These are phyloP conservation scores for Camelus bactrianus DNA, from an alignment of 2,113 vertebrate species.

Conservation along the genomic window DNA sequence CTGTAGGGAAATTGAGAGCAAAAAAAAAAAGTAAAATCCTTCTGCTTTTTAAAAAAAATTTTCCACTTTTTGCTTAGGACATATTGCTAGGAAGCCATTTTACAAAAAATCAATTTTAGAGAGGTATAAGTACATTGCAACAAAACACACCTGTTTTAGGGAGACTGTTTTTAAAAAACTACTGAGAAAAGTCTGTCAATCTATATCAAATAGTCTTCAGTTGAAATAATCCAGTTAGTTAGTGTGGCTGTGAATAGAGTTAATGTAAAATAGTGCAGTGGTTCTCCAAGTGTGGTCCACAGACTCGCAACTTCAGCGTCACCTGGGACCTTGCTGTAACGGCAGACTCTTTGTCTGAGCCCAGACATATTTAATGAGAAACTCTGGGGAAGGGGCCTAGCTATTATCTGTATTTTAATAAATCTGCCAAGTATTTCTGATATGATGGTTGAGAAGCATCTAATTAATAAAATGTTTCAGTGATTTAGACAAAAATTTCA, in stretches of 20 bases:
- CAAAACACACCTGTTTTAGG: background rate
- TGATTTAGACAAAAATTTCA: conserved; percentile 56
- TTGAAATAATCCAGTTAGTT: conserved; percentile 8
- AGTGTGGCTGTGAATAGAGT: background rate
- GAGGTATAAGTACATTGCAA: background rate
- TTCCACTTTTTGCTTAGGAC: conserved; percentile 19
- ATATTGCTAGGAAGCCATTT: background rate
- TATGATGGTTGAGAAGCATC: conserved; percentile 33
- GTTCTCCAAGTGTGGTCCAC: background rate
- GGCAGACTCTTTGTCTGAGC: background rate
- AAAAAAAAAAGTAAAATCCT: background rate
- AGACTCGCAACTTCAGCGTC: background rate
- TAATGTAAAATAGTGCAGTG: background rate
- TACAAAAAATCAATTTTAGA: conserved; percentile 32
- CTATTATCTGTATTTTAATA: background rate
- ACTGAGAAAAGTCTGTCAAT: background rate
- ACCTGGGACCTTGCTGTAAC: background rate
- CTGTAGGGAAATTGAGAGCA: background rate
- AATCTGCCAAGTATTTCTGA: conserved; percentile 9
- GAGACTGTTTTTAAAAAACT: background rate
- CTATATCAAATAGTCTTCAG: background rate
- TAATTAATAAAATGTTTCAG: conserved; percentile 49
- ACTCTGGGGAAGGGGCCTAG: background rate
- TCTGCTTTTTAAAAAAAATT: background rate
- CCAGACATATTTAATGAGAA: background rate